A percentile compares a stretch with the other conserved stretches of the same genome.
phyloP scores from a whole-genome alignment of 2,888 invertebrate species.

The Caenorhabditis afra region DNA sequence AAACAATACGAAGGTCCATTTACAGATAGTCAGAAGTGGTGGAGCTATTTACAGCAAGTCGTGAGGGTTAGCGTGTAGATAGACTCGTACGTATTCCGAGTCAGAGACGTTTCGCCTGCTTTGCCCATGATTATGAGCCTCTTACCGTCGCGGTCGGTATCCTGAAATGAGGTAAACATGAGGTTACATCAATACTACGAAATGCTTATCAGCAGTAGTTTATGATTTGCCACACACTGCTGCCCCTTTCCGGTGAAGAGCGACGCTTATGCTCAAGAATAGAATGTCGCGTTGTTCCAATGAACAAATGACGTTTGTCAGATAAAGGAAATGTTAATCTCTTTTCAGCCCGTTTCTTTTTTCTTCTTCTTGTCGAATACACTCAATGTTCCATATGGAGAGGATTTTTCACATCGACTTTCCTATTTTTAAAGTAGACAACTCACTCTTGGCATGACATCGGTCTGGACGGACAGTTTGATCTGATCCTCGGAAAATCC shows the following conservation, averaged over 20 bases:
- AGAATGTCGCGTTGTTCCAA: no score
- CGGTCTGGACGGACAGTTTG: constrained; percentile 61
- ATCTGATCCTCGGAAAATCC: constrained; percentile 56
- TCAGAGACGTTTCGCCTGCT: constrained; percentile 58
- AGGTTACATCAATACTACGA: constrained; percentile 21
- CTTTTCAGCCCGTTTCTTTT: neutral
- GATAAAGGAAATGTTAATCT: constrained; percentile 11
- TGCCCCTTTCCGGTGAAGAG: neutral
- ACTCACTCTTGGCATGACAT: constrained; percentile 49
- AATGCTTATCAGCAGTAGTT: constrained; percentile 25
- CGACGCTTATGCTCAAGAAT: neutral
- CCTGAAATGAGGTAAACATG: constrained; percentile 41
- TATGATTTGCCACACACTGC: neutral
- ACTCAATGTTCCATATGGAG: no score
- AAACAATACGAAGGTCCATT: neutral
- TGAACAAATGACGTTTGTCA: neutral
- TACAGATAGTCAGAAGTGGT: neutral
- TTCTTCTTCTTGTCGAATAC: neutral
- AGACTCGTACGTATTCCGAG: constrained; percentile 52
- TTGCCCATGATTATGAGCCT: constrained; percentile 55
- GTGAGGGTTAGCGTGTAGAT: constrained; percentile 52
- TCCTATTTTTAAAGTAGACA: neutral
- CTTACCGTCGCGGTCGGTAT: constrained; percentile 48
- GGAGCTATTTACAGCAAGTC: constrained; percentile 43
- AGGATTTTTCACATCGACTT: no score